Conservation (phyloP, 2,888 invertebrate genomes). For the Lasioglossum vierecki region DNA sequence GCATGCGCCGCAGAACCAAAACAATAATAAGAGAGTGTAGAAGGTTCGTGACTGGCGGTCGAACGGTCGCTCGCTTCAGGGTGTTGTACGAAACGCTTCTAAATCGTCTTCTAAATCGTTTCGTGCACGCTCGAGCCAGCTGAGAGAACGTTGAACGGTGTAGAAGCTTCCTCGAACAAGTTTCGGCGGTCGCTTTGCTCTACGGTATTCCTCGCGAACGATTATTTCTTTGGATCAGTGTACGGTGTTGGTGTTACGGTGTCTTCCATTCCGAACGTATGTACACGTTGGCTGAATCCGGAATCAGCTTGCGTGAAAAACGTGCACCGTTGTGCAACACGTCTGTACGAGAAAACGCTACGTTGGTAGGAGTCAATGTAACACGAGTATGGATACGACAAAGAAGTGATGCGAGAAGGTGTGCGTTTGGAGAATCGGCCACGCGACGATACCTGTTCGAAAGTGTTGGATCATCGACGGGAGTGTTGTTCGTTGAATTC, state of each 20-base stretch:
- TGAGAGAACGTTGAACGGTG: background rate
- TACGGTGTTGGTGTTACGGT: background rate
- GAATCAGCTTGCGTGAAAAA: conserved; percentile 42
- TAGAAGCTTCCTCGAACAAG: background rate
- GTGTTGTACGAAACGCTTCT: conserved; percentile 39
- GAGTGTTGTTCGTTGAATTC: conserved; percentile 64
- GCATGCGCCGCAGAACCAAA: conserved; percentile 82
- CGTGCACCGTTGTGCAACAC: conserved; percentile 54
- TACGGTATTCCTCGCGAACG: background rate
- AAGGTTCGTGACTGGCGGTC: conserved; percentile 76
- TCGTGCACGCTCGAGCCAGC: background rate
- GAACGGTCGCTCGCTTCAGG: conserved; percentile 58
- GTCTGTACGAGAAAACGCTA: conserved; percentile 7
- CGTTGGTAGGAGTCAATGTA: background rate
- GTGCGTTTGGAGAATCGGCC: background rate
- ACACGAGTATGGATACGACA: conserved; percentile 18
- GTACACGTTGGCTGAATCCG: conserved; percentile 10
- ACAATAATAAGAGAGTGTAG: conserved; percentile 82
- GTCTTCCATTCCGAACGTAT: background rate
- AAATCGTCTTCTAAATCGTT: conserved; percentile 22
- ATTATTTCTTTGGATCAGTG: background rate
- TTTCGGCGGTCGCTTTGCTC: background rate
- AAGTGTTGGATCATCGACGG: background rate
- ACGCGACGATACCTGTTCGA: background rate
- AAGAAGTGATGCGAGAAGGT: background rate